Evolutionary conservation across 2,888 invertebrate genomes (phyloP).

Genomic region (Cheilosia impressa): DNA sequence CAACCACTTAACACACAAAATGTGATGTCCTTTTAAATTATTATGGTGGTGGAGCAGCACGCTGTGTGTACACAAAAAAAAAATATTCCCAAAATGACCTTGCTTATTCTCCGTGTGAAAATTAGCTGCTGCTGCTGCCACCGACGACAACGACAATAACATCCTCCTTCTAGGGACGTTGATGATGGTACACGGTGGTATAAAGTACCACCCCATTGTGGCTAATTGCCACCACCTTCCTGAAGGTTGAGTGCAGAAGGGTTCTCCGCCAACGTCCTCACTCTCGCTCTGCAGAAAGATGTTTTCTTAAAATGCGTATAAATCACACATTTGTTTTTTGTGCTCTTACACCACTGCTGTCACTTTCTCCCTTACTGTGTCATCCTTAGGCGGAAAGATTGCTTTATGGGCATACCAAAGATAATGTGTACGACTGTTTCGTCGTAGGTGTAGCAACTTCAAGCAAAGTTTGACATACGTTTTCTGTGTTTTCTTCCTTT

Average conservation of each 20-base stretch:
- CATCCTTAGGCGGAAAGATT: constrained; percentile 53
- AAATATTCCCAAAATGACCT: constrained; percentile 49
- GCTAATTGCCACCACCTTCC: constrained; percentile 64
- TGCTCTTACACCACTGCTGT: constrained; percentile 30
- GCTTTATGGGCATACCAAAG: constrained; percentile 54
- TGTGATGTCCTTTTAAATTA: constrained; percentile 64
- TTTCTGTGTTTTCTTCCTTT: background rate
- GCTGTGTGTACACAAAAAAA: background rate
- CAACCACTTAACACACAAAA: constrained; percentile 73
- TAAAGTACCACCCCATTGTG: constrained; percentile 37
- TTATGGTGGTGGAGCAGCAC: constrained; percentile 30
- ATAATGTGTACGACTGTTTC: constrained; percentile 52
- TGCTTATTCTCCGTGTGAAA: constrained; percentile 60
- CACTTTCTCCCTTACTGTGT: constrained; percentile 8
- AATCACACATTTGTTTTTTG: constrained; percentile 40
- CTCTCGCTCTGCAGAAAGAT: constrained; percentile 49
- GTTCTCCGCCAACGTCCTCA: constrained; percentile 67
- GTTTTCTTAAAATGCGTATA: constrained; percentile 72
- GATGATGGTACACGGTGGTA: constrained; percentile 45
- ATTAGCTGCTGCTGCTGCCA: constrained; percentile 52
- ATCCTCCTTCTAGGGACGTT: background rate
- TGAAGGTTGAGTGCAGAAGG: constrained; percentile 62
- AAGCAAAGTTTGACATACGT: constrained; percentile 46
- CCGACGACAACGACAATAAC: constrained; percentile 19
- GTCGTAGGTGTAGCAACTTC: constrained; percentile 46